Base-by-base conservation (phyloP, 2,113 vertebrate species). In the Cephalopterus ornatus region DNA sequence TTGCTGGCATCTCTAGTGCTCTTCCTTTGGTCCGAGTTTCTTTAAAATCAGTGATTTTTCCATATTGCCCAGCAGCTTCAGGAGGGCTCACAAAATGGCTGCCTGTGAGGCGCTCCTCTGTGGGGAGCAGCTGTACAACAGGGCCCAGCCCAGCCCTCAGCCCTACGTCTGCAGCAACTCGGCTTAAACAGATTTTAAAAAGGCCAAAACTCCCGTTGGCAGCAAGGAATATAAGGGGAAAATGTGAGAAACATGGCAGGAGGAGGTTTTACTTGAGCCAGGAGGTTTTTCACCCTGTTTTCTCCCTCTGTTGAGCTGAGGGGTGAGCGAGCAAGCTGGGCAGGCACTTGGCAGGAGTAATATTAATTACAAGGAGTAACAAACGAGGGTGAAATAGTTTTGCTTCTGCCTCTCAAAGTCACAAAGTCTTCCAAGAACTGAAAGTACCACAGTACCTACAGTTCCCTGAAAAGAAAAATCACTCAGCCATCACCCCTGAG, bases 151-250 rank as follows among this genome's bases (percentile, higher is more conserved):
- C 32, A 3, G 41, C 53, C 41, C 24, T 55, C 27, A 26, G 27
- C 9, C 20, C 37, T 4, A 4, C 1, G 3, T 12, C 7, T 2
- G 27, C 0, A 0, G 7, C 20, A 26, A 8, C n/a, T 30, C 65
- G 6, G 16, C 24, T 7, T 1, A 20, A 73, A 33, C 12, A 17
- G 46, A 4, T 4, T n/a, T 14, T 6, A 35, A 6, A 68, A 71
- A 23, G 21, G 19, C 8, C 16, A 85, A 91, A 76, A 59, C 3
- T 1, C 12, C 13, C 5, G 55, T 8, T 1, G 1, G 15, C 47
- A 68, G 56, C 0, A 0, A 53, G 35, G 32, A n/a, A 8, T 1
- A 8, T 21, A 21, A 12, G 10, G 4, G 9, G 0, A 4, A 87
- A 56, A 6, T 0, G 5, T 4, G 33, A 59, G 13, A 92, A 67